A percentile compares a stretch with the other conserved stretches of the same genome.
These are phyloP conservation scores for Nemurella pictetii DNA, from an alignment of 2,888 invertebrate species.

Conservation along the genomic window DNA sequence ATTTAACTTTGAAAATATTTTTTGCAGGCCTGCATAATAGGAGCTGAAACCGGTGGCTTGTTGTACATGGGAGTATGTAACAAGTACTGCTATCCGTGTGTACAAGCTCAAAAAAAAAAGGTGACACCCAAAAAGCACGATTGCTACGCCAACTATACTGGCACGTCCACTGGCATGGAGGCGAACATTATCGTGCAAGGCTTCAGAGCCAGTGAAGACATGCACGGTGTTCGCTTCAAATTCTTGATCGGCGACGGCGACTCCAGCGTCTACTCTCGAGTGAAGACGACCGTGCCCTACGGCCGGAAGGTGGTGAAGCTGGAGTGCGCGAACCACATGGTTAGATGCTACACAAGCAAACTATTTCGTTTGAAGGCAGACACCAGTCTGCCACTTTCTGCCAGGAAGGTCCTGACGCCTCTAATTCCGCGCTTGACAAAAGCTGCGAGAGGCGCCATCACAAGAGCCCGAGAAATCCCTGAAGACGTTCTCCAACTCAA, in stretches of 20 bases:
- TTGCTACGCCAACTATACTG: slow-evolving; percentile 22
- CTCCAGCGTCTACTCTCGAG: slow-evolving; percentile 38
- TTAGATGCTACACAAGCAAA: slow-evolving; percentile 35
- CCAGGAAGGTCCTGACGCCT: neutral
- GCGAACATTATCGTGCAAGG: slow-evolving; percentile 4
- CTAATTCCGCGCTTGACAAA: slow-evolving; percentile 11
- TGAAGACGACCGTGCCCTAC: slow-evolving; percentile 34
- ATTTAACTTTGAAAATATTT: neutral
- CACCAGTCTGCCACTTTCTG: neutral
- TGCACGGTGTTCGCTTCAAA: slow-evolving; percentile 18
- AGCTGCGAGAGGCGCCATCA: slow-evolving; percentile 19
- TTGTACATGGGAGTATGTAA: slow-evolving; percentile 20
- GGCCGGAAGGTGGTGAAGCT: slow-evolving; percentile 38
- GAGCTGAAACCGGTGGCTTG: slow-evolving; percentile 1
- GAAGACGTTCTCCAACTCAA: neutral
- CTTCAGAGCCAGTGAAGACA: slow-evolving; percentile 17
- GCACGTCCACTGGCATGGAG: slow-evolving; percentile 32
- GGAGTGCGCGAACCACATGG: slow-evolving; percentile 42
- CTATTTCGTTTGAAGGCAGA: slow-evolving; percentile 16
- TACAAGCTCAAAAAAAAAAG: neutral
- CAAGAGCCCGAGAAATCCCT: neutral
- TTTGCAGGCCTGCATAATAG: slow-evolving; percentile 25
- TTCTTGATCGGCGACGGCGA: slow-evolving; percentile 42
- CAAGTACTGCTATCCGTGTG: slow-evolving; percentile 26
- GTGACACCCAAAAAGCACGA: neutral